These are phyloP conservation scores for Chydorus sphaericus DNA, from an alignment of 2,888 invertebrate genomes.

Conservation along the genomic window DNA sequence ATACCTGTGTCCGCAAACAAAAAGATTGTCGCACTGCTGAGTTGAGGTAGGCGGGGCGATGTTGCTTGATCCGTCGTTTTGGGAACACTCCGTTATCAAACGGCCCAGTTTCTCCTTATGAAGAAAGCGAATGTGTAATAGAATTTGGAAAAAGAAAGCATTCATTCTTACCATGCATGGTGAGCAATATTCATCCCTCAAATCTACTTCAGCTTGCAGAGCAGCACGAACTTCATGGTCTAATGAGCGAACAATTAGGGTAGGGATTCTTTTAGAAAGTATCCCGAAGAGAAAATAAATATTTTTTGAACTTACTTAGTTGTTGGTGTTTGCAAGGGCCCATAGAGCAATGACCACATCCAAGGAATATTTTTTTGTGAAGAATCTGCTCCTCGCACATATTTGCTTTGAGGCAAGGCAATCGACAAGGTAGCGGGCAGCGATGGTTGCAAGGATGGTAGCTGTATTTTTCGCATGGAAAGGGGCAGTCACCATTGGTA, in stretches of 20 bases:
- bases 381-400: background rate
- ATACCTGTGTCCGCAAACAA: background rate
- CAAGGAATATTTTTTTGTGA: background rate
- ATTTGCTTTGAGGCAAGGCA: background rate
- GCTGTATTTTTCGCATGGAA: background rate
- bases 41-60: background rate
- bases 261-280: background rate
- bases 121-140: too few species aligned
- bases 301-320: background rate
- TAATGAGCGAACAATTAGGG: background rate
- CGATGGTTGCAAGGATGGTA: background rate
- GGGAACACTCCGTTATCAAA: too few species aligned
- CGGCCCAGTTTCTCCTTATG: too few species aligned
- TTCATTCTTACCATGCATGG: slow-evolving; percentile 16
- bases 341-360: background rate
- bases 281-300: background rate
- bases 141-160: too few species aligned
- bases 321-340: background rate
- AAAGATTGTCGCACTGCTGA: background rate
- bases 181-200: background rate
- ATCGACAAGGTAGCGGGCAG: background rate
- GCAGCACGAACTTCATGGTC: background rate
- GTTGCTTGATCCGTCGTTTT: background rate
- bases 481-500: background rate
- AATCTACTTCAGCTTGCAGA: background rate